Evolutionary conservation across 2,113 vertebrate genomes (phyloP).

Genomic region (Myiagra hebetior): DNA sequence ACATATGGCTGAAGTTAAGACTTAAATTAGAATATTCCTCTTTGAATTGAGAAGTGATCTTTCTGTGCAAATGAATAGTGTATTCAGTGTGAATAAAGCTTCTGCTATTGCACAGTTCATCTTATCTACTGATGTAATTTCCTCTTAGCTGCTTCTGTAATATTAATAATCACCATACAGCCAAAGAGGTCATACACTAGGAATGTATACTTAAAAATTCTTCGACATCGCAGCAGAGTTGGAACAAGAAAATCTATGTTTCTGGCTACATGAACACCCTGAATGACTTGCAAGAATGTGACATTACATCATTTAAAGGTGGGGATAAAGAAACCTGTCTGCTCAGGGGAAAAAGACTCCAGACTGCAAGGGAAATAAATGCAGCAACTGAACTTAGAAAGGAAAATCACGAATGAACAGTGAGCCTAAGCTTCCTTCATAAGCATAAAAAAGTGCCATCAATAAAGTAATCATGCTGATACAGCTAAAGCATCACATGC

Average conservation of each 20-base stretch:
- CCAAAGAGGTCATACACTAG: slow-evolving; percentile 53
- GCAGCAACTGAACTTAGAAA: neutral
- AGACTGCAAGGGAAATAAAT: neutral
- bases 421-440: neutral
- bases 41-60: slow-evolving; percentile 76
- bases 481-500: neutral
- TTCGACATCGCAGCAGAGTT: neutral
- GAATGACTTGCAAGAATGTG: neutral
- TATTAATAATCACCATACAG: slow-evolving; percentile 68
- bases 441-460: neutral
- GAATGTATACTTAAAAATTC: slow-evolving; percentile 51
- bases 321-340: neutral
- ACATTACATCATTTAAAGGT: neutral
- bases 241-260: slow-evolving; percentile 13
- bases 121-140: slow-evolving; percentile 76
- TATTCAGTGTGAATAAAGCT: slow-evolving; percentile 75
- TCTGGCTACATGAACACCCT: neutral
- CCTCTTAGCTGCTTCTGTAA: slow-evolving; percentile 66
- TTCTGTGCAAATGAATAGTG: slow-evolving; percentile 78
- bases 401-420: neutral
- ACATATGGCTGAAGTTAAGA: slow-evolving; percentile 71
- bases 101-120: slow-evolving; percentile 63
- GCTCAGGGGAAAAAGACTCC: neutral
- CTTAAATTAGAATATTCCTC: slow-evolving; percentile 79
- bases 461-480: neutral